These are phyloP conservation scores for Drosophila sulfurigaster DNA, from an alignment of 1,140 invertebrate genomes.

Conservation along the genomic window DNA sequence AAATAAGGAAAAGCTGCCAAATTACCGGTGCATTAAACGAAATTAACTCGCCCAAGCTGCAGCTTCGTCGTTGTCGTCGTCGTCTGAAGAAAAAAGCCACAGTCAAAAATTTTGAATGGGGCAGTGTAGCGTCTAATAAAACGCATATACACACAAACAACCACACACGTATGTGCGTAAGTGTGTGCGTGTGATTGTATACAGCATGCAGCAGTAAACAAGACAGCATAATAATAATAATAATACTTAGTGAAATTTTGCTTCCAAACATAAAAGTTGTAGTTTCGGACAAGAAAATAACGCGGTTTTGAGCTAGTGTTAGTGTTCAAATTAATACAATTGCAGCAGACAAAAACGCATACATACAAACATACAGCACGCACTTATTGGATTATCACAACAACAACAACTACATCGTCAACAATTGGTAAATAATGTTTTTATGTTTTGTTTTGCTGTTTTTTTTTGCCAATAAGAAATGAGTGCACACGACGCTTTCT, in stretches of 20 bases:
- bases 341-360: slow-evolving; percentile 51
- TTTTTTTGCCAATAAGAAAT: slow-evolving; percentile 33
- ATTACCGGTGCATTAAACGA: slow-evolving; percentile 5
- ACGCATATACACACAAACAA: slow-evolving; percentile 37
- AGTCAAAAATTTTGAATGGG: slow-evolving; percentile 56
- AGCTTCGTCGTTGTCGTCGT: not conserved
- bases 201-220: slow-evolving; percentile 48
- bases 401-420: slow-evolving; percentile 26
- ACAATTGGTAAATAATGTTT: slow-evolving; percentile 65
- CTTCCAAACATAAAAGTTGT: slow-evolving; percentile 49
- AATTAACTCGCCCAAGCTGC: slow-evolving; percentile 6
- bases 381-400: slow-evolving; percentile 75
- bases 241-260: slow-evolving; percentile 61
- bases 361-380: slow-evolving; percentile 47
- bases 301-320: slow-evolving; percentile 22
- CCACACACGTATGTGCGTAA: slow-evolving; percentile 4
- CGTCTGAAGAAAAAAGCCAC: slow-evolving; percentile 20
- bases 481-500: slow-evolving; percentile 29
- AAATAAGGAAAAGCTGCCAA: slow-evolving; percentile 1
- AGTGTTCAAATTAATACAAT: slow-evolving; percentile 65
- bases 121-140: slow-evolving; percentile 58
- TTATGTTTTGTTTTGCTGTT: slow-evolving; percentile 10
- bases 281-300: slow-evolving; percentile 21
- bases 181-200: slow-evolving; percentile 17
- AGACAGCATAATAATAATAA: slow-evolving; percentile 46